Base-by-base conservation (phyloP, 2,113 vertebrate species). In the Pitta sordida region DNA sequence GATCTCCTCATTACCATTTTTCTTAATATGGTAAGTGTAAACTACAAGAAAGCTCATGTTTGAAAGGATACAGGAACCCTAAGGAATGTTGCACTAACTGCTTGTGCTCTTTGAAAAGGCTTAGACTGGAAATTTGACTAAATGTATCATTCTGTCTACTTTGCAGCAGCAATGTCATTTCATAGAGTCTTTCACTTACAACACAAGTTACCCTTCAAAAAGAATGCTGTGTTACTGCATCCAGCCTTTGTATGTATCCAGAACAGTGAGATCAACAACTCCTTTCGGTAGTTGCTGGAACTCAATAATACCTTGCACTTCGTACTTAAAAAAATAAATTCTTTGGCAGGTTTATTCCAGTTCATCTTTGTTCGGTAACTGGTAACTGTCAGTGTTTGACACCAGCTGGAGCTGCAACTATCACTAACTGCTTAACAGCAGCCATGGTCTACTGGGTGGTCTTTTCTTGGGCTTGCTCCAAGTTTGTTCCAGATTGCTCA, bases 1-100 rank as follows among this genome's bases (percentile, higher is more conserved):
- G 93, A 97, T 95, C 84, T 93, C 84, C 88, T 97, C 92, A 96
- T 97, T 97, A 97, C 88, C 94, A 94, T 97, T 97, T 97, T 96
- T 83, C 95, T 96, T 97, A 97, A 97, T 96, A 86, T 93, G 92
- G 22, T 96, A 97, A 96, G 76, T 89, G 86, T 94, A 95, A 96
- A 95, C 93, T 85, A 91, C 69, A 86, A 95, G 95, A 87, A 94
- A 90, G 84, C 80, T 55, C 90, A 41, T 76, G 88, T 96, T 93
- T 95, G 93, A 97, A 96, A 97, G 96, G 93, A 79, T 82, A 30
- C 34, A 62, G 81, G 81, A 91, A 11, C 79, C 92, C 93, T 92
- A 46, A 95, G 88, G 96, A 97, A 90, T 65, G 91, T 52, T 95
- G 74, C 15, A 36, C 70, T 90, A 70, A 88, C 17, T 62, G 86